Base-by-base conservation (phyloP, 2,113 vertebrate genomes). In the Sterna hirundo region DNA sequence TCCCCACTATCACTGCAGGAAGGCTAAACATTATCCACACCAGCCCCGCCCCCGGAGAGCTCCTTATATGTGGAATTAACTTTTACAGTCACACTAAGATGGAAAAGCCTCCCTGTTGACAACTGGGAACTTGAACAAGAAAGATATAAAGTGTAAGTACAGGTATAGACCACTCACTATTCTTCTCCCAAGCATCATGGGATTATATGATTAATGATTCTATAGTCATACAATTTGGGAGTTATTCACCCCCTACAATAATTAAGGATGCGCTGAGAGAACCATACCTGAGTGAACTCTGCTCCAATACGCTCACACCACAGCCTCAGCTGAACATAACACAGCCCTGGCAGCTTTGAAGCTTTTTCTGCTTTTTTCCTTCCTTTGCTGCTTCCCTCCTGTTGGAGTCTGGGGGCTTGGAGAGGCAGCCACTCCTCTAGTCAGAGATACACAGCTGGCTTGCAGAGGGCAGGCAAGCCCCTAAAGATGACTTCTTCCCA, bases 1-100 rank as follows among this genome's bases (percentile, higher is more conserved):
- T 69, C 47, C 30, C 15, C 19, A 10, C 13, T 30, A 22, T 74
- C 26, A 17, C 42, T 40, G 29, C 42, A 84, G 81, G n/a, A 94
- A 58, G 23, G 44, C 21, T 55, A 42, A 81, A 26, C 13, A 7
- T 36, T 20, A 87, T 34, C 74, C 11, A 3, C 25, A 70, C 19
- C 34, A 74, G 6, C 19, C 12, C 19, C 47, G 23, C 2, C 20
- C 65, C 34, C 0, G 0, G 38, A 69, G 17, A 5, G 5, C 11
- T 85, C 62, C 52, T 72, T 34, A 15, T 11, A 34, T 0, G 3
- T 15, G 10, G 20, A 86, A 75, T 62, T 86, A 64, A 68, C n/a
- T 88, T 42, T 13, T 25, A 64, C 30, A 72, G 69, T 57, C 64
- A 54, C 0, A 0, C 16, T 18, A 72, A 9, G 21, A 16, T 5